A percentile compares a stretch with the other conserved stretches of the same genome.
Evolutionary conservation across 2,113 vertebrate species (phyloP).

Genomic region (Mixornis gularis): DNA sequence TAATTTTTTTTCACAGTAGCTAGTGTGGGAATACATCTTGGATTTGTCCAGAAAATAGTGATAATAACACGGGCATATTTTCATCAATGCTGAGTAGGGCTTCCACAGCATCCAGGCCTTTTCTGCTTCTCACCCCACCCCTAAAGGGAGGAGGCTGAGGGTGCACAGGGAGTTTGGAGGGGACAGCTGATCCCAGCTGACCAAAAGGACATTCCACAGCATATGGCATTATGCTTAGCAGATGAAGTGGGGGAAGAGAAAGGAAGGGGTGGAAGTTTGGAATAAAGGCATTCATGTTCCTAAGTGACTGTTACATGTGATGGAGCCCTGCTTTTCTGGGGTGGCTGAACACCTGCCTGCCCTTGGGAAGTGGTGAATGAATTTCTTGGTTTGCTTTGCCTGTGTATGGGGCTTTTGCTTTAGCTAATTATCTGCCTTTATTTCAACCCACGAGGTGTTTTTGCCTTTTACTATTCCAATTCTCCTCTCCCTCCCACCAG

Average conservation of each 20-base stretch:
- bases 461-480: neutral
- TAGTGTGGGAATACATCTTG: neutral
- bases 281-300: neutral
- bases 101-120: neutral
- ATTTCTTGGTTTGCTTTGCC: neutral
- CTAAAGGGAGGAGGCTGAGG: neutral
- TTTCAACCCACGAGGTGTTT: neutral
- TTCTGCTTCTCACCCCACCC: neutral
- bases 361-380: neutral
- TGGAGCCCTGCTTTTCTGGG: neutral
- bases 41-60: neutral
- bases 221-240: neutral
- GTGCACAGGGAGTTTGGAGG: neutral
- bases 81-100: neutral
- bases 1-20: neutral
- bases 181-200: neutral
- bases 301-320: rapidly evolving
- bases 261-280: neutral
- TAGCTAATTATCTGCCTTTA: neutral
- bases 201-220: neutral
- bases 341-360: neutral
- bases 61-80: neutral
- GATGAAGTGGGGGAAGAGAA: neutral
- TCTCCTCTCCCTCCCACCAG: neutral
- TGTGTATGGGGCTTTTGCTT: neutral